Percentiles rank a stretch among this genome's conserved stretches.
Conservation (phyloP, 2,113 vertebrate species). For the Diadophis punctatus region DNA sequence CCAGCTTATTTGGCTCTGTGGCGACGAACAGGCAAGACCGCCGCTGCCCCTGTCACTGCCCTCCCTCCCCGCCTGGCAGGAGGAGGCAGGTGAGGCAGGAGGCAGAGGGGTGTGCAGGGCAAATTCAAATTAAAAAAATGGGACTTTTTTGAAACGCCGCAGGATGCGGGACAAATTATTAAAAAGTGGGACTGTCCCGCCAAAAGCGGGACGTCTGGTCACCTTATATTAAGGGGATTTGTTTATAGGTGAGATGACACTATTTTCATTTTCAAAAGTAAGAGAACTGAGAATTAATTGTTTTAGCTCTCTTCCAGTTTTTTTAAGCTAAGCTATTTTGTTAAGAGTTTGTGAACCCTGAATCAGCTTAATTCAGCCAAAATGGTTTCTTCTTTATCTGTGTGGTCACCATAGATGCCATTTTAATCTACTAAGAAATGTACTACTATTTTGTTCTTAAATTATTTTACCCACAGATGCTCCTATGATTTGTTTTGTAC, state of each 20-base stretch:
- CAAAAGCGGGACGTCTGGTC: too few relatives aligned
- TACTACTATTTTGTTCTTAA: conserved; percentile 64
- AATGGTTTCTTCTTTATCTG: conserved; percentile 64
- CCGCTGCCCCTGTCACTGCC: too few relatives aligned
- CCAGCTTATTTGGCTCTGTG: too few relatives aligned
- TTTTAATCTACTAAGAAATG: conserved; percentile 65
- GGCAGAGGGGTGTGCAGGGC: too few relatives aligned
- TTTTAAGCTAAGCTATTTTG: conserved; percentile 55
- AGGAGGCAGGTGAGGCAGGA: too few relatives aligned
- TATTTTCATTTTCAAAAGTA: conserved; percentile 32
- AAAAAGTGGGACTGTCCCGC: too few relatives aligned
- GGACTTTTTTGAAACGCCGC: too few relatives aligned
- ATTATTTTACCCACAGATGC: conserved; percentile 58
- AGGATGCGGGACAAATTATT: too few relatives aligned
- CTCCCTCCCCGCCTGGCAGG: too few relatives aligned
- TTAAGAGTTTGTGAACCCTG: conserved; percentile 55
- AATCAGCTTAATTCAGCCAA: conserved; percentile 51
- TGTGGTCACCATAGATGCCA: conserved; percentile 67
- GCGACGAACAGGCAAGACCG: too few relatives aligned
- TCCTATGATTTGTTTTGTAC: conserved; percentile 56
- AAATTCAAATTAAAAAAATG: too few relatives aligned
- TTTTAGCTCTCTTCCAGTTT: conserved; percentile 36
- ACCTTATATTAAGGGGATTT: too few relatives aligned
- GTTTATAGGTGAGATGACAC: background rate
- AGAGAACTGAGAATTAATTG: conserved; percentile 35